A percentile compares a stretch with the other conserved stretches of the same genome.
phyloP scores from a whole-genome alignment of 1,140 invertebrate species.

The Heterodera carotae region DNA sequence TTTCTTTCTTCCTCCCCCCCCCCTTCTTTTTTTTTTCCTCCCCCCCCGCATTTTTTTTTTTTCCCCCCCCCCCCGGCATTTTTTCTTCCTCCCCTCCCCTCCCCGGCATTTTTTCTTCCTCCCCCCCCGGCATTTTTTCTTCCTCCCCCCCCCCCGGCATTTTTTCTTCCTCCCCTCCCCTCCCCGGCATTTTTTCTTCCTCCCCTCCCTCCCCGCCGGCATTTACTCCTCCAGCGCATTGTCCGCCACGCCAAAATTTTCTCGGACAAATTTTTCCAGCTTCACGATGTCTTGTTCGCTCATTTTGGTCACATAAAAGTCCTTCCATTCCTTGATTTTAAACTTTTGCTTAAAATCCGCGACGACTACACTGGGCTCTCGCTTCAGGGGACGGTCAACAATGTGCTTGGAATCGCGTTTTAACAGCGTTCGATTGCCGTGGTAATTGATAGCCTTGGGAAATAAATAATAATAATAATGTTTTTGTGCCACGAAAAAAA shows the following conservation, averaged over 20 bases:
- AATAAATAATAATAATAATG: background rate
- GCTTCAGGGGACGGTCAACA: slow-evolving; percentile 80
- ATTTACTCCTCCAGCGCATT: slow-evolving; percentile 50
- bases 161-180: too few species aligned
- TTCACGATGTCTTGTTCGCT: slow-evolving; percentile 30
- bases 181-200: too few species aligned
- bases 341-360: slow-evolving; percentile 6
- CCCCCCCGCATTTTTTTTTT: too few species aligned
- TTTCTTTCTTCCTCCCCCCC: too few species aligned
- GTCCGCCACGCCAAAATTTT: slow-evolving; percentile 57
- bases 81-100: too few species aligned
- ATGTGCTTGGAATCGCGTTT: slow-evolving; percentile 82
- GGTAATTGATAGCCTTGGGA: slow-evolving; percentile 15
- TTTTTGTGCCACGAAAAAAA: too few species aligned
- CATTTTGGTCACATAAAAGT: slow-evolving; percentile 20
- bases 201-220: too few species aligned
- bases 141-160: too few species aligned
- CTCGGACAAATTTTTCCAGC: slow-evolving; percentile 46
- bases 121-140: too few species aligned
- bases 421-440: slow-evolving; percentile 4
- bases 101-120: too few species aligned
- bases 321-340: slow-evolving; percentile 3
- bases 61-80: too few species aligned
- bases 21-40: too few species aligned
- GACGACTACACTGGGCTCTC: slow-evolving; percentile 45